A percentile compares a stretch with the other conserved stretches of the same genome.
These are phyloP conservation scores for Montipora efflorescens DNA, from an alignment of 64 coral and sea anemone genomes.

Conservation along the genomic window DNA sequence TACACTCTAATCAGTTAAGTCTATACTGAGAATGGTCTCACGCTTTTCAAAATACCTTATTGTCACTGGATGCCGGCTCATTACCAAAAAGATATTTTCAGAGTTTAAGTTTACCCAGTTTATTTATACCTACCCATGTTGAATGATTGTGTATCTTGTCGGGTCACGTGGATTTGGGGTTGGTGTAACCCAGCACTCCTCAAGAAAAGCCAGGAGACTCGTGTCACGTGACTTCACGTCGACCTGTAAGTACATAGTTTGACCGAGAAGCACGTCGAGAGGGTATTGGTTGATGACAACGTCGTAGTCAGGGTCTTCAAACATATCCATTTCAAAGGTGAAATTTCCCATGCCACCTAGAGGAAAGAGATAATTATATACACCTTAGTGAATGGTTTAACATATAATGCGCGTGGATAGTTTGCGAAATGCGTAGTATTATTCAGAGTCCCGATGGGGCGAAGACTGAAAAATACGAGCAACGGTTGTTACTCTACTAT, in stretches of 20 bases:
- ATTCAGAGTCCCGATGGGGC: too few species aligned
- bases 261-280: slow-evolving; percentile 9
- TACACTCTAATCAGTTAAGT: too few species aligned
- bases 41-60: too few species aligned
- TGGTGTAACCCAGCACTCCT: slow-evolving; percentile 74
- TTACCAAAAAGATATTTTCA: too few species aligned
- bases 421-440: too few species aligned
- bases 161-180: slow-evolving; percentile 41
- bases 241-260: slow-evolving; percentile 60
- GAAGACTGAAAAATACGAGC: too few species aligned
- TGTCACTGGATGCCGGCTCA: too few species aligned
- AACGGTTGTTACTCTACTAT: too few species aligned
- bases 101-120: too few species aligned
- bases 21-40: too few species aligned
- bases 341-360: slow-evolving; percentile 64
- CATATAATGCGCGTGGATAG: too few species aligned
- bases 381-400: too few species aligned
- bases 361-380: not conserved
- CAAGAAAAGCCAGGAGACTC: slow-evolving; percentile 28
- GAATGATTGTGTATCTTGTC: slow-evolving; percentile 57
- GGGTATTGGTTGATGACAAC: slow-evolving; percentile 52
- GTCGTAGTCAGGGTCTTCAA: slow-evolving; percentile 46
- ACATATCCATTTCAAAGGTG: slow-evolving; percentile 79
- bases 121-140: slow-evolving; percentile 44
- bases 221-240: slow-evolving; percentile 33